Conservation (phyloP, 2,797 vertebrate species). For the Coregonus ussuriensis region DNA sequence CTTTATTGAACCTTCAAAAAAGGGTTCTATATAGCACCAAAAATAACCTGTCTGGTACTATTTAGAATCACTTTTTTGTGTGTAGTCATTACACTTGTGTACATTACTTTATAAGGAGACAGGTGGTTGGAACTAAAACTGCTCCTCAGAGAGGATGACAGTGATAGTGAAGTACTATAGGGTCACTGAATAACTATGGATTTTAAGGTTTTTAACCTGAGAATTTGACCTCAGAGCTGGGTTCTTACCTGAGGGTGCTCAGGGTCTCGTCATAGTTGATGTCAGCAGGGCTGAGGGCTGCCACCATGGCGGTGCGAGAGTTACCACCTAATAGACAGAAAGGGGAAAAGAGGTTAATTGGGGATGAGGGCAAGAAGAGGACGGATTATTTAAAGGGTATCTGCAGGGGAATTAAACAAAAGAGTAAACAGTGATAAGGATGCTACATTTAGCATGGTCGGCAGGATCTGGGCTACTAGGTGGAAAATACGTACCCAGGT, state of each 20-base stretch:
- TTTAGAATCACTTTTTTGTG: too few species aligned
- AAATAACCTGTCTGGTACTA: too few species aligned
- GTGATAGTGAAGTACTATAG: not conserved
- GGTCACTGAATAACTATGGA: not conserved
- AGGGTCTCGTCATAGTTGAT: slow-evolving; percentile 95
- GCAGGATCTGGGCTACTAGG: not conserved
- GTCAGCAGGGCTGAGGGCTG: slow-evolving; percentile 92
- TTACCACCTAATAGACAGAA: slow-evolving; percentile 84
- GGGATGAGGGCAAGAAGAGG: not conserved
- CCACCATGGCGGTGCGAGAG: slow-evolving; percentile 97
- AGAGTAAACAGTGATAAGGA: not conserved
- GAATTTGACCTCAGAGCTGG: not conserved
- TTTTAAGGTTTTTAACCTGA: not conserved
- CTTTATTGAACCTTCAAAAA: too few species aligned
- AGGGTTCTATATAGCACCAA: too few species aligned
- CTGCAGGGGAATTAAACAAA: not conserved
- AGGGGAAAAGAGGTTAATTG: not conserved
- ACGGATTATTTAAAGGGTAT: not conserved
- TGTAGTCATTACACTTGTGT: too few species aligned
- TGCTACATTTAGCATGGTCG: too few species aligned
- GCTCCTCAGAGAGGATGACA: not conserved
- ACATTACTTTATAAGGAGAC: too few species aligned
- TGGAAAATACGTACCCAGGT: slow-evolving; percentile 81
- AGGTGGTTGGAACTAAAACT: too few species aligned
- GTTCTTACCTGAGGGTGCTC: slow-evolving; percentile 90